Evolutionary conservation across 2,888 invertebrate genomes (phyloP).

Genomic region (Meta bourneti): DNA sequence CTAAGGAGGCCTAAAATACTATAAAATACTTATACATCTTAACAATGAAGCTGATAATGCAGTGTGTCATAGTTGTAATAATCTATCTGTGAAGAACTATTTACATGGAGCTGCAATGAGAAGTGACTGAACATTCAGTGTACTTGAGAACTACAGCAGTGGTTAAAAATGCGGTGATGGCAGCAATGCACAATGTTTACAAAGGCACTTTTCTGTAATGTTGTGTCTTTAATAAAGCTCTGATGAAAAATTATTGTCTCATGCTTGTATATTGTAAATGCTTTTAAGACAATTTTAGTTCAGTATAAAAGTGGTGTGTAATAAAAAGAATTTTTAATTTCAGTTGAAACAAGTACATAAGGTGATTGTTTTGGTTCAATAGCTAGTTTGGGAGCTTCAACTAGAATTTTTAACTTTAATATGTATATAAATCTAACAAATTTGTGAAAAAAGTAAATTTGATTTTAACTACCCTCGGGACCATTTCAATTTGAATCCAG

Average conservation of each 20-base stretch:
- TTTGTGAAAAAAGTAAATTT: too few relatives aligned
- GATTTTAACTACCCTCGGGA: too few relatives aligned
- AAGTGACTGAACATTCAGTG: conserved; percentile 61
- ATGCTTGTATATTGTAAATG: too few relatives aligned
- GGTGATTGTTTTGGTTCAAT: too few relatives aligned
- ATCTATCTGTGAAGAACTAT: conserved; percentile 38
- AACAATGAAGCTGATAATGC: conserved; percentile 53
- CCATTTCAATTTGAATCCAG: too few relatives aligned
- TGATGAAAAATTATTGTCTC: conserved; percentile 53
- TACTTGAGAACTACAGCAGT: conserved; percentile 63
- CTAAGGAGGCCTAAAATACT: conserved; percentile 61
- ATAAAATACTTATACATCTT: conserved; percentile 61
- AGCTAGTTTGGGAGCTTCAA: too few relatives aligned
- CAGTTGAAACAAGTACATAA: too few relatives aligned
- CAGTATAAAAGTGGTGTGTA: too few relatives aligned
- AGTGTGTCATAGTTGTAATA: conserved; percentile 65
- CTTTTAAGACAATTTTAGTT: too few relatives aligned
- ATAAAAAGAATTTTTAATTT: too few relatives aligned
- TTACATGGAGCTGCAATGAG: conserved; percentile 66
- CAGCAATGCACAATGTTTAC: conserved; percentile 76
- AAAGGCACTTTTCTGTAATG: conserved; percentile 77
- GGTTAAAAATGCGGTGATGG: conserved; percentile 70
- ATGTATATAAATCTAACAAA: too few relatives aligned
- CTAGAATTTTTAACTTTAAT: too few relatives aligned
- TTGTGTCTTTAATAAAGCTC: conserved; percentile 77